Percentiles rank a stretch among this genome's conserved stretches.
Evolutionary conservation across 2,113 vertebrate species (phyloP).

Genomic region (Tragulus kanchil): DNA sequence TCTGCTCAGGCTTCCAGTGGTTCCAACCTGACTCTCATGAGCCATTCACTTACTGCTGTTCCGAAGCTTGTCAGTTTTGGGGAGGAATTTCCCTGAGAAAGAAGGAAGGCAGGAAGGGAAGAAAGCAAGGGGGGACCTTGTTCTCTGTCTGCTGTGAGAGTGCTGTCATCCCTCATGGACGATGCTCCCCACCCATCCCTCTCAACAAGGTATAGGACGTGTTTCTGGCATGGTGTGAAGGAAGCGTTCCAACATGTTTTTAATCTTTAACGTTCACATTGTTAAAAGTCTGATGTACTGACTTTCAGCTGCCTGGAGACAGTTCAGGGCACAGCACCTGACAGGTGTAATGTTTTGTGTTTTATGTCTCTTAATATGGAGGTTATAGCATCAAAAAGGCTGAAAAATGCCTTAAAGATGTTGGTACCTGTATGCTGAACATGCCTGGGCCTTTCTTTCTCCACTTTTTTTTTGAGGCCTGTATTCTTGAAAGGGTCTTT

Average conservation of each 20-base stretch:
- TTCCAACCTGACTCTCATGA: neutral
- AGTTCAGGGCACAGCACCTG: conserved; percentile 79
- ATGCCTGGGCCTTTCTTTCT: neutral
- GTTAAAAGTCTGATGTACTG: conserved; percentile 90
- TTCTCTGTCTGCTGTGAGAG: conserved; percentile 58
- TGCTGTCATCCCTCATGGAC: conserved; percentile 82
- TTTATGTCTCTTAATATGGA: conserved; percentile 64
- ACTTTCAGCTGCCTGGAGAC: conserved; percentile 87
- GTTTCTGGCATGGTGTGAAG: conserved; percentile 92
- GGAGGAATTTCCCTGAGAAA: neutral
- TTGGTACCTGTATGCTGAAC: conserved; percentile 1
- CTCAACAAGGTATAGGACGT: conserved; percentile 90
- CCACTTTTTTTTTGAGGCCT: neutral
- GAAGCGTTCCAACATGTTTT: conserved; percentile 93
- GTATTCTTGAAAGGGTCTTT: neutral
- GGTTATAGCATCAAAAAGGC: conserved; percentile 60
- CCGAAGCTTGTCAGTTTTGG: conserved; percentile 28
- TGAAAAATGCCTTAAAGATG: conserved; percentile 25
- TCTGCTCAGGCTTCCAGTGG: conserved; percentile 1
- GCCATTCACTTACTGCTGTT: accelerated
- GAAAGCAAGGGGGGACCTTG: conserved; percentile 55
- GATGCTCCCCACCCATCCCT: conserved; percentile 85
- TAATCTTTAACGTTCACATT: conserved; percentile 88
- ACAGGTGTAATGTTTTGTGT: conserved; percentile 72
- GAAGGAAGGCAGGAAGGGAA: conserved; percentile 35